These are phyloP conservation scores for Falco rusticolus DNA, from an alignment of 2,797 vertebrate species.

Conservation along the genomic window DNA sequence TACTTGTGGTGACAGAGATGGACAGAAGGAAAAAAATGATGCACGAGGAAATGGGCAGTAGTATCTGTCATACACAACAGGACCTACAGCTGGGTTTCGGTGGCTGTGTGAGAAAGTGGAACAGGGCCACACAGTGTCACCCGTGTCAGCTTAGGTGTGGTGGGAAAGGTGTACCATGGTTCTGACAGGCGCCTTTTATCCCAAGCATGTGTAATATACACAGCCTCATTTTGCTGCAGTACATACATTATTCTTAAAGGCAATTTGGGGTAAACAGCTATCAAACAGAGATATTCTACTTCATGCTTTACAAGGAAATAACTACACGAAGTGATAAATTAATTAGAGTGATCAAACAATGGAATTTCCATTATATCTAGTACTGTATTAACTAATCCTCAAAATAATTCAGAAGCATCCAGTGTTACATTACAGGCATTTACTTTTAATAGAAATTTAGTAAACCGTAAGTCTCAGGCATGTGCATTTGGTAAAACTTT, in stretches of 20 bases:
- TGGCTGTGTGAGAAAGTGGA: not conserved
- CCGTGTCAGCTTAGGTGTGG: not conserved
- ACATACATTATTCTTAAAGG: not conserved
- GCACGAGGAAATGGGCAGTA: not conserved
- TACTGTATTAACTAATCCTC: not conserved
- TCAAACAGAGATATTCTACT: not conserved
- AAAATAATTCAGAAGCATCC: not conserved
- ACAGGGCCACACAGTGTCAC: not conserved
- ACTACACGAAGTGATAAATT: constrained; percentile 20
- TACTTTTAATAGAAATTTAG: not conserved
- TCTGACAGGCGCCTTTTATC: not conserved
- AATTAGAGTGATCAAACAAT: not conserved
- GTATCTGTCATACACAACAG: not conserved
- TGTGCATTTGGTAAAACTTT: not conserved
- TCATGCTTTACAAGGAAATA: not conserved
- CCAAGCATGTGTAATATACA: not conserved
- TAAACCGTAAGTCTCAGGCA: not conserved
- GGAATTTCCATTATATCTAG: not conserved
- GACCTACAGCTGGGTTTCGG: not conserved
- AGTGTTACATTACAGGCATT: not conserved
- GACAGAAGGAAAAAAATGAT: not conserved
- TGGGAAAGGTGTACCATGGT: not conserved
- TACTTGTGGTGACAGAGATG: not conserved
- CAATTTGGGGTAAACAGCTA: constrained; percentile 16
- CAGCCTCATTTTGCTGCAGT: not conserved